Base-by-base conservation (phyloP, 2,113 vertebrate genomes). In the Ceyx cyanopectus region DNA sequence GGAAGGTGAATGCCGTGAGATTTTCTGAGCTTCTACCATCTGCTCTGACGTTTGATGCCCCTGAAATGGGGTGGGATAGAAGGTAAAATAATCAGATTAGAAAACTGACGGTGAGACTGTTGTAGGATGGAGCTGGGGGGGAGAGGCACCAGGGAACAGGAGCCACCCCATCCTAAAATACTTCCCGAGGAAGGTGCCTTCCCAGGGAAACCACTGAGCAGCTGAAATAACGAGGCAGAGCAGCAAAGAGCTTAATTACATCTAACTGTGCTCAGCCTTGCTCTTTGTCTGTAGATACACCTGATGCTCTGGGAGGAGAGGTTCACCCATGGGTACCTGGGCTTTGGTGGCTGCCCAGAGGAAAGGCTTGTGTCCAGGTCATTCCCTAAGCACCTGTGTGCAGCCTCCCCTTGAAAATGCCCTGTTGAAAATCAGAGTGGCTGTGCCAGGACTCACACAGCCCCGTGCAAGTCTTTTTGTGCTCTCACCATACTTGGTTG, bases 401-500 rank as follows among this genome's bases (percentile, higher is more conserved):
- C 70, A 6, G 46, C 10, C 37, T 53, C 57, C 29, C 54, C 27
- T 19, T 1, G 69, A 0, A 17, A 37, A 26, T 2, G 7, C 26
- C 2, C 0, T 3, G 27, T 5, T 68, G 48, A 4, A 30, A 37
- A 29, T 1, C 18, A 4, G 74, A 41, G 66, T 7, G 57, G 54
- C 61, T 0, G 0, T 24, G 37, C 23, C 48, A 45, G 58, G 58
- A 5, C 60, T 29, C 8, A 1, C 9, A 6, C 0, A 54, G 60
- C 65, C 54, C 41, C 1, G 6, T 1, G 68, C 67, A 18, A 37
- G 2, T 21, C 32, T 29, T n/a, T 3, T 22, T 17, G 27, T 12
- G 65, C 1, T 10, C 40, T 9, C 22, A 0, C 43, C 7, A 1
- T 9, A 4, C 9, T 10, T 5, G 0, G 2, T 2, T 4, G 0